Conservation (phyloP, 2,888 invertebrate genomes). For the Alentia gelatinosa region DNA sequence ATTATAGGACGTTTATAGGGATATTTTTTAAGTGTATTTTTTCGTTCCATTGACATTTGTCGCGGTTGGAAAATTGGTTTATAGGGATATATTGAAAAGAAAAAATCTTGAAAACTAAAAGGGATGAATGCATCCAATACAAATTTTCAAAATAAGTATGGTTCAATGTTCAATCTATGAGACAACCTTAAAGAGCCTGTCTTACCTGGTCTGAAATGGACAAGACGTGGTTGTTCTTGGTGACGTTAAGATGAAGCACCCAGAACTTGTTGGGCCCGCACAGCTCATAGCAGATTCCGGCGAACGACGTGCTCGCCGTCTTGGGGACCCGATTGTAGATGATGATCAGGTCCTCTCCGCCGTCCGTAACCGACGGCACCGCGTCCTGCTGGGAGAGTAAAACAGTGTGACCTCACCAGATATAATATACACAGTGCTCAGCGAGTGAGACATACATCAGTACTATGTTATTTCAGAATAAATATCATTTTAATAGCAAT, state of each 20-base stretch:
- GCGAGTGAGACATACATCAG: too few relatives aligned
- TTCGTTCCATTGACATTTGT: too few relatives aligned
- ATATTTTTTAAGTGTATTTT: too few relatives aligned
- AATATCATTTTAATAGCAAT: too few relatives aligned
- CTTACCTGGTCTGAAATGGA: slow-evolving; percentile 92
- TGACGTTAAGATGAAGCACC: slow-evolving; percentile 96
- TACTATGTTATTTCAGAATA: too few relatives aligned
- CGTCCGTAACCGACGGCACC: slow-evolving; percentile 60
- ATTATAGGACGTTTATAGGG: too few relatives aligned
- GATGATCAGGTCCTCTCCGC: slow-evolving; percentile 83
- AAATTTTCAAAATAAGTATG: too few relatives aligned
- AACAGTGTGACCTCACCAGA: background rate
- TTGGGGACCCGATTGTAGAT: slow-evolving; percentile 98
- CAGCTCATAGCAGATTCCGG: slow-evolving; percentile 93
- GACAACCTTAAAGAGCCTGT: background rate
- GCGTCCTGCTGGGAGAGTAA: slow-evolving; percentile 41
- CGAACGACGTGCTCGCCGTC: slow-evolving; percentile 97
- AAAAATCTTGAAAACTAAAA: too few relatives aligned
- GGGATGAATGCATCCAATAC: too few relatives aligned
- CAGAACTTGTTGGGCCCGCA: slow-evolving; percentile 88
- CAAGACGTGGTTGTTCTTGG: slow-evolving; percentile 96
- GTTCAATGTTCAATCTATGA: too few relatives aligned
- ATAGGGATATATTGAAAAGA: too few relatives aligned
- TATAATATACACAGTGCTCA: background rate
- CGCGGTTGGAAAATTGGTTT: too few relatives aligned